These are phyloP conservation scores for Pithys albifrons DNA, from an alignment of 2,113 vertebrate genomes.

Conservation along the genomic window DNA sequence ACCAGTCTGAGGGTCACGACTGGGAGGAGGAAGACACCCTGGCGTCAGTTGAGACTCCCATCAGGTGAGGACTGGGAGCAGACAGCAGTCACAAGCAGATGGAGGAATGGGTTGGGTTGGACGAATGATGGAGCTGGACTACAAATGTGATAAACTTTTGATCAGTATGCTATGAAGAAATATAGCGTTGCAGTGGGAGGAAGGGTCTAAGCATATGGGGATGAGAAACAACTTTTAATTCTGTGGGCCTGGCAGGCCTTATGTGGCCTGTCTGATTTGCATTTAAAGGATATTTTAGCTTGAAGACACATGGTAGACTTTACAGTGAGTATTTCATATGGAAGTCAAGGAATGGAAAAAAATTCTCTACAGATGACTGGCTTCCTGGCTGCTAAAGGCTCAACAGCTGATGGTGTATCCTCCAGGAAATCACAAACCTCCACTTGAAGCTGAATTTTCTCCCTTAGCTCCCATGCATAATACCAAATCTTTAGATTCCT, in stretches of 20 bases:
- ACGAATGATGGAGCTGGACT: not conserved
- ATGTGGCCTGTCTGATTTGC: not conserved
- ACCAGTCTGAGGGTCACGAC: not conserved
- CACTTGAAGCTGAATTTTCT: not conserved
- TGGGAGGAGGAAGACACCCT: not conserved
- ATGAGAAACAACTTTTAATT: not conserved
- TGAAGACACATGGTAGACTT: slow-evolving; percentile 15
- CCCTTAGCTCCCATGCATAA: not conserved
- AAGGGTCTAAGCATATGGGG: not conserved
- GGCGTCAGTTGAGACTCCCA: not conserved
- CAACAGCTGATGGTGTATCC: not conserved
- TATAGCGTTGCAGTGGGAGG: not conserved
- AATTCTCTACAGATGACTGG: slow-evolving; percentile 18
- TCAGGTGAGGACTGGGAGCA: fast-evolving
- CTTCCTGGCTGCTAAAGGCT: slow-evolving; percentile 46
- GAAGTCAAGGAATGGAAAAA: not conserved
- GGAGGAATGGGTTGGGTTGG: not conserved
- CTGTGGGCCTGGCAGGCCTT: not conserved
- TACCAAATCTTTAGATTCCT: not conserved
- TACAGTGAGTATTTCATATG: not conserved
- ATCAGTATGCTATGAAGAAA: not conserved
- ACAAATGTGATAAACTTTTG: not conserved
- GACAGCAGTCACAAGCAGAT: not conserved
- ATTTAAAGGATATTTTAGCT: slow-evolving; percentile 22
- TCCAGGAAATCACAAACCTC: slow-evolving; percentile 36